phyloP scores from a whole-genome alignment of 2,888 invertebrate genomes.

The Caenorhabditis sp. region DNA sequence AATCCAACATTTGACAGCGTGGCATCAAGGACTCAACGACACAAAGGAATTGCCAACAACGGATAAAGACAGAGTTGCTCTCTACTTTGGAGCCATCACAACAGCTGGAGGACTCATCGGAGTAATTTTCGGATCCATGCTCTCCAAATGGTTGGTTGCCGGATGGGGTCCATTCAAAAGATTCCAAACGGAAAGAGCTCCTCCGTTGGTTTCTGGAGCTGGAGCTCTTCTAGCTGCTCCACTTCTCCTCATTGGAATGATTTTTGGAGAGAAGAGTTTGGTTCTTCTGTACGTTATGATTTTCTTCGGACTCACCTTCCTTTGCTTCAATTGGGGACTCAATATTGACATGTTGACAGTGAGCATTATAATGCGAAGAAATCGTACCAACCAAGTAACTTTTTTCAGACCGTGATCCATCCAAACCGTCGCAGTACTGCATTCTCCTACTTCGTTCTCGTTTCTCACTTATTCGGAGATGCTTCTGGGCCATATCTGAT shows the following conservation, averaged over 20 bases:
- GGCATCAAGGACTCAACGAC: slow-evolving; percentile 66
- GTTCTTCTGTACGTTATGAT: slow-evolving; percentile 80
- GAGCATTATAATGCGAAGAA: slow-evolving; percentile 20
- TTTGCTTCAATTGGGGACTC: slow-evolving; percentile 98
- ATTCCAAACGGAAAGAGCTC: slow-evolving; percentile 81
- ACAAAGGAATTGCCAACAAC: slow-evolving; percentile 54
- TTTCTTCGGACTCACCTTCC: slow-evolving; percentile 86
- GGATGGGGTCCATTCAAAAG: slow-evolving; percentile 67
- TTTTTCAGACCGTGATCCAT: slow-evolving; percentile 93
- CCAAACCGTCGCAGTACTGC: slow-evolving; percentile 97
- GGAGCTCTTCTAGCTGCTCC: slow-evolving; percentile 93
- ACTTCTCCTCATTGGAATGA: slow-evolving; percentile 62
- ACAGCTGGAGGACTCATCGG: slow-evolving; percentile 95
- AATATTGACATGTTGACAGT: slow-evolving; percentile 92
- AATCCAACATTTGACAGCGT: slow-evolving; percentile 74
- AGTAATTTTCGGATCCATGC: slow-evolving; percentile 91
- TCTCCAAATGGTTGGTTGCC: slow-evolving; percentile 85
- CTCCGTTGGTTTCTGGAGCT: slow-evolving; percentile 89
- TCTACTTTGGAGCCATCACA: slow-evolving; percentile 94
- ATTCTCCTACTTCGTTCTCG: slow-evolving; percentile 96
- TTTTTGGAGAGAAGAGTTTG: slow-evolving; percentile 68
- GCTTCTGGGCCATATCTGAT: slow-evolving; percentile 98
- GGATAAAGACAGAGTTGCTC: slow-evolving; percentile 84
- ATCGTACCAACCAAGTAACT: background rate
- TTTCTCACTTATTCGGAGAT: slow-evolving; percentile 98